These are phyloP conservation scores for Chionodraco myersi DNA, from an alignment of 2,113 vertebrate species.

Conservation along the genomic window DNA sequence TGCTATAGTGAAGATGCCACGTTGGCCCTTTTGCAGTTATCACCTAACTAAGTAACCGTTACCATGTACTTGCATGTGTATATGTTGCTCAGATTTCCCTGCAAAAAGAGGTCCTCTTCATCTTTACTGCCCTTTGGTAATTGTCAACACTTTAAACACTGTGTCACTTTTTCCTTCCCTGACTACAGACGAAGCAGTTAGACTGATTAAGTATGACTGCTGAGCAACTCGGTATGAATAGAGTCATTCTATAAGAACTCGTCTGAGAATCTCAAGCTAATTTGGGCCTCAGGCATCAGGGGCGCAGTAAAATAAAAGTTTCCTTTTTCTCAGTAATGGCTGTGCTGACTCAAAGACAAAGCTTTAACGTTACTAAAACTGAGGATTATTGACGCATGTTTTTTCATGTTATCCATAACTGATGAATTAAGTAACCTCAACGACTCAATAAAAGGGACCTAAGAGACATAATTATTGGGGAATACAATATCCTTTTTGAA, in stretches of 20 bases:
- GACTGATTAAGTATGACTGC: conserved; percentile 20
- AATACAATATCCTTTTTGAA: conserved; percentile 42
- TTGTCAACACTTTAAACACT: conserved; percentile 23
- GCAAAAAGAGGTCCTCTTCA: neutral
- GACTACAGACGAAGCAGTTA: conserved; percentile 9
- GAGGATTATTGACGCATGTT: conserved; percentile 32
- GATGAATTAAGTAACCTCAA: conserved; percentile 50
- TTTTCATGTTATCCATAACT: conserved; percentile 32
- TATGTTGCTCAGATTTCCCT: neutral
- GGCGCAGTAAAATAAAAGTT: neutral
- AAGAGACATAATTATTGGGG: neutral
- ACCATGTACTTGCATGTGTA: neutral
- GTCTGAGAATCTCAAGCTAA: conserved; percentile 34
- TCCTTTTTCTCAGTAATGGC: conserved; percentile 29
- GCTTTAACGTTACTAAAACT: conserved; percentile 2
- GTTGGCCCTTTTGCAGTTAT: neutral
- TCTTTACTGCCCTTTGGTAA: neutral
- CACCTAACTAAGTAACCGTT: neutral
- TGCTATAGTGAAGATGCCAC: neutral
- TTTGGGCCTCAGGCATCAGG: conserved; percentile 41
- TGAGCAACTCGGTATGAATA: conserved; percentile 45
- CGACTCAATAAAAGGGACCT: conserved; percentile 24
- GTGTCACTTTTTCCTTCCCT: neutral
- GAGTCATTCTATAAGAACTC: conserved; percentile 41
- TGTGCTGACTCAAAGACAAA: conserved; percentile 45